Evolutionary conservation across 2,797 vertebrate genomes (phyloP), one percentile per base, ranked within the genome.

Genomic region (Salmo trutta): DNA sequence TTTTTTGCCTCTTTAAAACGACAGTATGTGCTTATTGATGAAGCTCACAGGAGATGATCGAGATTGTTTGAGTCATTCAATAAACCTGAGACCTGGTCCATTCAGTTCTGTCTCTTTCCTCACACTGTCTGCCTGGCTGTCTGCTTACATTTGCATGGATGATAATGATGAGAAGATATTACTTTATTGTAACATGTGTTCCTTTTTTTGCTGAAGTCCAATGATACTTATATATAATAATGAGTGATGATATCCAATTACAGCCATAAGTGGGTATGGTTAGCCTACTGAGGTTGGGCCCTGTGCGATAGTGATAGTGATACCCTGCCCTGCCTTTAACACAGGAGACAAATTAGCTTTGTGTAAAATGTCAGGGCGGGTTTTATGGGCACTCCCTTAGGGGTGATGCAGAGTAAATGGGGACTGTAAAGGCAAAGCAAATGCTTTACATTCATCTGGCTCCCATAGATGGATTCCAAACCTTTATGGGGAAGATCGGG

Each of bases 331-430:
- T 17, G 66, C 71, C 75, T 80, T 69, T 54, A 82, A 79, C 75
- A 69, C 51, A n/a, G 21, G 76, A 74, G 71, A 77, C 77, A 71
- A 81, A 82, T 78, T 80, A 75, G 65, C 75, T 81, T 80, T 76
- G 74, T 76, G 75, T 81, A 76, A 79, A 82, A 77, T 79, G 65
- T 80, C 59, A 27, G 47, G 75, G 78, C 73, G 66, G 73, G 68
- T 75, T 82, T 64, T 80, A 78, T 77, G 67, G 78, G 29, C 19
- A 52, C 31, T 80, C 81, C 74, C 76, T 16, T 17, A 62, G 76
- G 80, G 59, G 77, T 52, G 12, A 53, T 64, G 52, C 36, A n/a
- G 53, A 77, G 73, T 76, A 76, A 80, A 68, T 80, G 81, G 67
- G 66, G 71, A 33, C 19, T 7, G 62, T 27, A 15, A 36, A 4